These are phyloP conservation scores for Chrysolina americana DNA, from an alignment of 2,888 invertebrate genomes.

Conservation along the genomic window DNA sequence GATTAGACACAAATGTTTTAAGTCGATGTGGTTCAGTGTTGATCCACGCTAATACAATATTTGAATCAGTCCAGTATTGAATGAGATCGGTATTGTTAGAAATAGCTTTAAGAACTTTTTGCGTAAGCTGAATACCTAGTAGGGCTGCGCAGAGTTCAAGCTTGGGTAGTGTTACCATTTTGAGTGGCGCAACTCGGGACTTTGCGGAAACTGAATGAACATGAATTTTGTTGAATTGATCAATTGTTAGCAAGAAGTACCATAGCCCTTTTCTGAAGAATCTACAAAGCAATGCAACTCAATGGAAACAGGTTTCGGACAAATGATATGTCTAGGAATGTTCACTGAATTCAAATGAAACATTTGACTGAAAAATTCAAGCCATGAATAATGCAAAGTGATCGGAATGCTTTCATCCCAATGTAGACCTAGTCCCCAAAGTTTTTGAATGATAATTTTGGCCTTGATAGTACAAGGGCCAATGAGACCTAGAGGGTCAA, in stretches of 20 bases:
- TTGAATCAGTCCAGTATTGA: too few species aligned
- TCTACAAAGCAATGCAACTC: conserved; percentile 1
- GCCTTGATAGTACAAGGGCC: too few species aligned
- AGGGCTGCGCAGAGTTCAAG: too few species aligned
- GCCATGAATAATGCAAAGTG: conserved; percentile 6
- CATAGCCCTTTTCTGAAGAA: not conserved
- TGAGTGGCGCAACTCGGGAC: not conserved
- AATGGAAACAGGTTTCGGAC: conserved; percentile 2
- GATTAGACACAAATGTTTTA: too few species aligned
- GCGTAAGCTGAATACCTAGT: too few species aligned
- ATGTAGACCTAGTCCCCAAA: not conserved
- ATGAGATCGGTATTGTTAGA: too few species aligned
- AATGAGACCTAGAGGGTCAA: too few species aligned
- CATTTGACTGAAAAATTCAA: conserved; percentile 4
- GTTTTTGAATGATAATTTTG: too few species aligned
- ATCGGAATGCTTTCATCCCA: not conserved
- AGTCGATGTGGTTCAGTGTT: too few species aligned
- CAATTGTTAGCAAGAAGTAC: not conserved
- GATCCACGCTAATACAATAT: too few species aligned
- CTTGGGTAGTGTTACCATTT: not conserved
- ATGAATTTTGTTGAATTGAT: not conserved
- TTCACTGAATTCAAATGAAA: not conserved
- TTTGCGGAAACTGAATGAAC: not conserved
- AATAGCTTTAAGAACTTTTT: too few species aligned
- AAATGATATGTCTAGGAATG: conserved; percentile 11